phyloP scores from a whole-genome alignment of 1,140 invertebrate species.

The Batillaria attramentaria region DNA sequence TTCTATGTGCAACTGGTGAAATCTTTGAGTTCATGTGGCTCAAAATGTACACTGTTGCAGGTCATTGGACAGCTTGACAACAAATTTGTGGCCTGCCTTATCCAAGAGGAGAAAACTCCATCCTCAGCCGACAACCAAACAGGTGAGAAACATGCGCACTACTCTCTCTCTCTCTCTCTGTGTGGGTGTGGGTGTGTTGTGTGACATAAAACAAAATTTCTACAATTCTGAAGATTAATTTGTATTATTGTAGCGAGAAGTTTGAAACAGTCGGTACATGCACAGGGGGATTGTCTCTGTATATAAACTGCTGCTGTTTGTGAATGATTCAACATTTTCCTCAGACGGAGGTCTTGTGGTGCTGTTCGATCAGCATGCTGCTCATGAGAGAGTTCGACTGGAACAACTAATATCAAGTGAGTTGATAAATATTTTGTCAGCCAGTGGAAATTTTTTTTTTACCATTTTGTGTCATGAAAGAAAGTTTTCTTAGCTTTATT shows the following conservation, averaged over 20 bases:
- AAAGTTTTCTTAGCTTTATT: not conserved
- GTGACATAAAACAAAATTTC: not conserved
- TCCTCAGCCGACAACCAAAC: conserved; percentile 11
- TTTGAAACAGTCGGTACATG: no score
- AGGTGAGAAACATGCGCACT: no score
- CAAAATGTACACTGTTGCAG: no score
- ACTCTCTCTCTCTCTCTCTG: not conserved
- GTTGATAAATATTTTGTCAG: no score
- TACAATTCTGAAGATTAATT: not conserved
- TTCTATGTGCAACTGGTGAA: no score
- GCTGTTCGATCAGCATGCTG: conserved; percentile 84
- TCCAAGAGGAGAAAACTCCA: conserved; percentile 30
- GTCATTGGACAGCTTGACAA: conserved; percentile 80
- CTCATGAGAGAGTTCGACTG: conserved; percentile 80
- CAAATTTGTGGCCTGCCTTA: conserved; percentile 79
- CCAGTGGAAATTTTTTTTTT: not conserved
- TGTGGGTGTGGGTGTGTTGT: not conserved
- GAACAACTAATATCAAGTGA: conserved; percentile 70
- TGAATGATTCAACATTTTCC: no score
- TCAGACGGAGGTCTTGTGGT: conserved; percentile 72
- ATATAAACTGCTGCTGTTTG: no score
- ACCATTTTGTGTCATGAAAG: not conserved
- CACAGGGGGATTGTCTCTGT: no score
- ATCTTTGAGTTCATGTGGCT: no score
- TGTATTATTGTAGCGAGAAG: not conserved